Percentiles rank a stretch among this genome's conserved stretches.
phyloP scores from a whole-genome alignment of 1,140 invertebrate genomes.

The Brachionus manjavacas region DNA sequence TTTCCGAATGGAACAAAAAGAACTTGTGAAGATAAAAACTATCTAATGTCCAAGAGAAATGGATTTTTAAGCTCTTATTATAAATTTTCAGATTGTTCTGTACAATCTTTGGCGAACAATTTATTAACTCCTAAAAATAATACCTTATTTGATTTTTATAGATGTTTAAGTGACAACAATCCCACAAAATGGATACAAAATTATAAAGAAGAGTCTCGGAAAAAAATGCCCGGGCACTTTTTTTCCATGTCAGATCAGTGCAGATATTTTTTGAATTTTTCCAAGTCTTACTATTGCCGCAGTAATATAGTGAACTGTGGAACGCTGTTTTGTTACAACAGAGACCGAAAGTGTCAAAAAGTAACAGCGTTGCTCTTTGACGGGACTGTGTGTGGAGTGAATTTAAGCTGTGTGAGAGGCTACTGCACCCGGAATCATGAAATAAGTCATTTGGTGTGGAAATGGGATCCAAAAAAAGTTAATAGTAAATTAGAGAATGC shows the following conservation, averaged over 20 bases:
- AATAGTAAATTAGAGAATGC: background rate
- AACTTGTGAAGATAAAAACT: background rate
- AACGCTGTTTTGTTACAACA: background rate
- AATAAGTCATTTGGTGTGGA: background rate
- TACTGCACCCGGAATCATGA: background rate
- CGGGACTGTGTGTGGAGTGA: background rate
- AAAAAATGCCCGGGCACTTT: background rate
- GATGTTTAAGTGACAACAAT: background rate
- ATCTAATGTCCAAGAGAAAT: background rate
- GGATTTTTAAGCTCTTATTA: background rate
- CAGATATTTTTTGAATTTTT: slow-evolving; percentile 12
- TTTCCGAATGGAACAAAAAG: background rate
- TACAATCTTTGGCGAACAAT: background rate
- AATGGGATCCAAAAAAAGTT: background rate
- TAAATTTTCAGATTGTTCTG: background rate
- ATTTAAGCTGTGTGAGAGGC: background rate
- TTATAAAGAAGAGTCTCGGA: background rate
- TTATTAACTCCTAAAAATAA: background rate
- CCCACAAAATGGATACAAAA: background rate
- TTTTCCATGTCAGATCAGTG: background rate
- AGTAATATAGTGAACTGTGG: background rate
- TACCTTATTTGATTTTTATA: background rate
- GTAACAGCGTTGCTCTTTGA: background rate
- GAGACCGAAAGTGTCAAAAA: background rate
- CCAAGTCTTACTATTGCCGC: background rate